These are phyloP conservation scores for Nephrotoma appendiculata DNA, from an alignment of 2,888 invertebrate genomes.

Conservation along the genomic window DNA sequence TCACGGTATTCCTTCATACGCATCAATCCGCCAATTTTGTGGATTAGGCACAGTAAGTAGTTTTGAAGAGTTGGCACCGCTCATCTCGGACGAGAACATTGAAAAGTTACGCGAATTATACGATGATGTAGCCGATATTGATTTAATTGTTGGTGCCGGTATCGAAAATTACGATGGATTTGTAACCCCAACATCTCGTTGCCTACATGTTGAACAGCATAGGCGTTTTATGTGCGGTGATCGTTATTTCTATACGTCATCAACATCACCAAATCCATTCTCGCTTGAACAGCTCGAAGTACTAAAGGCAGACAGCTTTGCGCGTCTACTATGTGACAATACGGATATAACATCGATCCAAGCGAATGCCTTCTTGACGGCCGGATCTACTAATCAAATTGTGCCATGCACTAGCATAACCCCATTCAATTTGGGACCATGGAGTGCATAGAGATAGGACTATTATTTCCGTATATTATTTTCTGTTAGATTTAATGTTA, in stretches of 20 bases:
- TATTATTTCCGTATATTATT: not conserved
- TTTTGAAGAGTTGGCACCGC: constrained; percentile 46
- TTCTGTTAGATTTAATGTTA: not conserved
- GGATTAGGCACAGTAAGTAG: constrained; percentile 41
- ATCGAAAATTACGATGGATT: constrained; percentile 50
- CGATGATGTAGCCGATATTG: constrained; percentile 41
- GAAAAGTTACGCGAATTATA: constrained; percentile 30
- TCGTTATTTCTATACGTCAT: constrained; percentile 52
- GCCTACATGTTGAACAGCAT: constrained; percentile 61
- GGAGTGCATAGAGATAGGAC: not conserved
- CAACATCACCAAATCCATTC: constrained; percentile 1
- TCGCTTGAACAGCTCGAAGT: constrained; percentile 37
- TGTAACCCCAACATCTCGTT: constrained; percentile 51
- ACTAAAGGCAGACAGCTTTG: constrained; percentile 44
- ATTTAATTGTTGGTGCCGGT: constrained; percentile 58
- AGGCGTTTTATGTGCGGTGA: constrained; percentile 47
- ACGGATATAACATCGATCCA: constrained; percentile 39
- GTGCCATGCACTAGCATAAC: not conserved
- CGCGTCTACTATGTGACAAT: constrained; percentile 51
- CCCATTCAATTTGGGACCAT: not conserved
- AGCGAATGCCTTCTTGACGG: not conserved
- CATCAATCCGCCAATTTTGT: constrained; percentile 54
- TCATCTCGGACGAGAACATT: constrained; percentile 39
- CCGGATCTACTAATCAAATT: not conserved
- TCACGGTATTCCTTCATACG: constrained; percentile 53